Evolutionary conservation across 2,888 invertebrate genomes (phyloP).

Genomic region (Agrochola lota): DNA sequence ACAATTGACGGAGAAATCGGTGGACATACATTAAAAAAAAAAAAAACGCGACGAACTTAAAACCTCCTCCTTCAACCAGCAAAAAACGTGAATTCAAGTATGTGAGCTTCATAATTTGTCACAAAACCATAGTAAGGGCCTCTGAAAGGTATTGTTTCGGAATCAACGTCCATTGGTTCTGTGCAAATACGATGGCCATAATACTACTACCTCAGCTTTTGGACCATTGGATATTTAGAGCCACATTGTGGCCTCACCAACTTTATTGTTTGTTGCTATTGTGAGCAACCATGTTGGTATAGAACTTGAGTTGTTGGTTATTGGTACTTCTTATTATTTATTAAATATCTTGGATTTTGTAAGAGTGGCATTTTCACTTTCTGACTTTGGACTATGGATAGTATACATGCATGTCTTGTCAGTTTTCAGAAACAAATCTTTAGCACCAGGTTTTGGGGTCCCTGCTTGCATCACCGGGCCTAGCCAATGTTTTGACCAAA

Average conservation of each 20-base stretch:
- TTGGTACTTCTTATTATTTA: slow-evolving; percentile 12
- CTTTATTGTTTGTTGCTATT: slow-evolving; percentile 36
- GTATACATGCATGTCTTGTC: too few species aligned
- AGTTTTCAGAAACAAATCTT: too few species aligned
- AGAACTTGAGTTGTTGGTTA: slow-evolving; percentile 24
- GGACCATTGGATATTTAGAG: slow-evolving; percentile 55
- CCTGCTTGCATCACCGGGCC: too few species aligned
- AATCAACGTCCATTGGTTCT: slow-evolving; percentile 65
- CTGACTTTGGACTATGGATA: too few species aligned
- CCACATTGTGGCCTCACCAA: slow-evolving; percentile 33
- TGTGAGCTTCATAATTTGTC: background rate
- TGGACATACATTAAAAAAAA: too few species aligned
- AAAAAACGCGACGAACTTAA: too few species aligned
- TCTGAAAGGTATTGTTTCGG: slow-evolving; percentile 63
- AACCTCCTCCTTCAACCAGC: too few species aligned
- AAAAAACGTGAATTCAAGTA: too few species aligned
- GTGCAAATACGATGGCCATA: slow-evolving; percentile 63
- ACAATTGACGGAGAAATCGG: too few species aligned
- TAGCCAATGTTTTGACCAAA: too few species aligned
- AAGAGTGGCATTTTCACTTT: too few species aligned
- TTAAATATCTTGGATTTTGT: background rate
- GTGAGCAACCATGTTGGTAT: slow-evolving; percentile 8
- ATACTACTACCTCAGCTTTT: slow-evolving; percentile 52
- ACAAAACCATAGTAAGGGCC: slow-evolving; percentile 49
- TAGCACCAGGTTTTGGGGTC: too few species aligned